Conservation (phyloP, 2,113 vertebrate species). For the Blennius ocellaris region DNA sequence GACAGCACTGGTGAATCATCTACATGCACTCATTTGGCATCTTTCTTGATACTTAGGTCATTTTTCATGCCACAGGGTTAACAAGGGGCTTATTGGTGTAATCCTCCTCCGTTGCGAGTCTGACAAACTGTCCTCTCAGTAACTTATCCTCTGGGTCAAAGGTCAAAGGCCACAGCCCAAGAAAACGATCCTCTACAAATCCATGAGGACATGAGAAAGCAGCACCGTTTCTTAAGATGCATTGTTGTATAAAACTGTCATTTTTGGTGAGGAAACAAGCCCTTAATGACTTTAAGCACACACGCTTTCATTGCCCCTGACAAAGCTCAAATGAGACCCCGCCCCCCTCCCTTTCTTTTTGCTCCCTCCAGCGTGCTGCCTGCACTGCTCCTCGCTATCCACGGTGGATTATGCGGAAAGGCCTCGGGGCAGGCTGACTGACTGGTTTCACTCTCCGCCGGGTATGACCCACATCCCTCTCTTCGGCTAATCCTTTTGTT, state of each 20-base stretch:
- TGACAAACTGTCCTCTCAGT: constrained; percentile 53
- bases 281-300: constrained; percentile 14
- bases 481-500: constrained; percentile 78
- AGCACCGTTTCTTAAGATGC: too few relatives aligned
- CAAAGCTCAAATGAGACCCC: constrained; percentile 35
- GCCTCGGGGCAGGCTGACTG: constrained; percentile 54
- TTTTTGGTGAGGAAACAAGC: constrained; percentile 21
- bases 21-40: constrained; percentile 24
- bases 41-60: constrained; percentile 29
- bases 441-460: constrained; percentile 67
- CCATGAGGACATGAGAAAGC: background rate
- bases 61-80: constrained; percentile 58
- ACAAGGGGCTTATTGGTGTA: constrained; percentile 68
- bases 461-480: constrained; percentile 78
- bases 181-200: constrained; percentile 6
- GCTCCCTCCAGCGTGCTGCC: constrained; percentile 9
- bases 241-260: too few relatives aligned
- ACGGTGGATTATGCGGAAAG: constrained; percentile 54
- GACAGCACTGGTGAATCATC: constrained; percentile 12
- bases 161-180: constrained; percentile 54
- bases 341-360: background rate
- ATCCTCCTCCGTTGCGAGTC: constrained; percentile 56
- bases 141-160: constrained; percentile 36
- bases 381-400: constrained; percentile 22
- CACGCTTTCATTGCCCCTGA: background rate